Evolutionary conservation across 1,140 invertebrate genomes (phyloP).

Genomic region (Trichogramma pretiosum): DNA sequence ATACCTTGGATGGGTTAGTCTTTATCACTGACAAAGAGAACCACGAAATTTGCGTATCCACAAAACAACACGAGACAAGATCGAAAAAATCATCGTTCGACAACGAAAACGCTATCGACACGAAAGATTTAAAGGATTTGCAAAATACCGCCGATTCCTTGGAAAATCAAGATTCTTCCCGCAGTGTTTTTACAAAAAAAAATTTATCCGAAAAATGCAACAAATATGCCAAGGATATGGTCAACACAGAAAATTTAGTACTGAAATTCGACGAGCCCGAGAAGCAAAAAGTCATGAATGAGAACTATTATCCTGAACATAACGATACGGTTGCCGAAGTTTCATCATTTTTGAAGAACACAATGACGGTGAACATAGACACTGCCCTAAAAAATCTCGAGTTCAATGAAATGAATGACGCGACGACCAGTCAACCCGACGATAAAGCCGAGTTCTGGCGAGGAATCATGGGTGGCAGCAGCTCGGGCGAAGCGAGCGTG

Average conservation of each 20-base stretch:
- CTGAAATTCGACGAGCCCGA: conserved; percentile 12
- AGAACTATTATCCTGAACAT: neutral
- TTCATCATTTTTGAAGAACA: neutral
- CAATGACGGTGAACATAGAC: neutral
- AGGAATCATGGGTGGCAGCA: conserved; percentile 20
- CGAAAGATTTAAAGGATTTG: too few species aligned
- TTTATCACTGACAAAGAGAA: too few species aligned
- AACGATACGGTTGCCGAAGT: neutral
- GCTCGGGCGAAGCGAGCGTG: conserved; percentile 18
- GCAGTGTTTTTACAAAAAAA: too few species aligned
- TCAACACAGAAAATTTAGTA: neutral
- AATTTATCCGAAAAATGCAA: conserved; percentile 33
- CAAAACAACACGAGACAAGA: too few species aligned
- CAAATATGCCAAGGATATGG: conserved; percentile 40
- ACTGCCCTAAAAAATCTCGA: neutral
- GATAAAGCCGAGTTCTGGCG: conserved; percentile 27
- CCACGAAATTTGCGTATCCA: too few species aligned
- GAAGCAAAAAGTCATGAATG: conserved; percentile 1
- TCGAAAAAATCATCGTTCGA: too few species aligned
- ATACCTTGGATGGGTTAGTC: conserved; percentile 46
- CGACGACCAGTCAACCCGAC: conserved; percentile 16
- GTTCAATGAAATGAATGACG: conserved; percentile 1
- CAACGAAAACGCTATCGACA: too few species aligned
- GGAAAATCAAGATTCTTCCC: too few species aligned
- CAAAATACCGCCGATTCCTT: too few species aligned